Base-by-base conservation (phyloP, 2,113 vertebrate genomes). In the Tiliqua scincoides region DNA sequence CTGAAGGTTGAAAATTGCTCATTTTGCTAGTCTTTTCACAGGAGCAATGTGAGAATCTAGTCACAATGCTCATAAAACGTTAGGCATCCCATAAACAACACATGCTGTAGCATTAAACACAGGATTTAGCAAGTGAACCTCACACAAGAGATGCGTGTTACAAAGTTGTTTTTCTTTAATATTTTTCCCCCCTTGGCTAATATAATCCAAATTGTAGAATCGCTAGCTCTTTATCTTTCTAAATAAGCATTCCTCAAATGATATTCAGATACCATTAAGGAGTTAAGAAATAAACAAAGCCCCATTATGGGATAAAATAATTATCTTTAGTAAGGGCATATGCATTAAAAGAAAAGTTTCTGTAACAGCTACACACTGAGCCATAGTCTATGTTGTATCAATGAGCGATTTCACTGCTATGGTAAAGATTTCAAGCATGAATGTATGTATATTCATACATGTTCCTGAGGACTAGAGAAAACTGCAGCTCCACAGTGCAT, bases 71-170 rank as follows among this genome's bases (percentile, higher is more conserved):
- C 84, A 62, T 59, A 8, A 59, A 54, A 1, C 0, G 2, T 10
- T 52, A 35, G 84, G 6, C 17, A 73, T 37, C 0, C n/a, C 80
- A 63, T 57, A 20, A 0, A 27, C 0, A 23, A 73, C 40, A n/a
- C 73, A 67, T 1, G 9, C 61, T 14, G 1, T 63, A 0, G 81
- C 40, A 30, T 73, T 2, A 30, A 37, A 63, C 67, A 10, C 0
- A 35, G 0, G 18, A 20, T 5, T 70, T 4, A 4, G 3, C 72
- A 20, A 70, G 3, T 0, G 0, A 8, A 5, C 0, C 17, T 0
- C 25, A 2, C 0, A 0, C 0, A 1, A 57, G 52, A 8, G 35
- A 17, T 72, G 59, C 48, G 7, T 2, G 0, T 6, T 37, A 57
- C 62, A 62, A 1, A 21, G 0, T 43, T 37, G 75, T 79, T 79